Evolutionary conservation across 2,888 invertebrate genomes (phyloP).

Genomic region (Fragum fragum): DNA sequence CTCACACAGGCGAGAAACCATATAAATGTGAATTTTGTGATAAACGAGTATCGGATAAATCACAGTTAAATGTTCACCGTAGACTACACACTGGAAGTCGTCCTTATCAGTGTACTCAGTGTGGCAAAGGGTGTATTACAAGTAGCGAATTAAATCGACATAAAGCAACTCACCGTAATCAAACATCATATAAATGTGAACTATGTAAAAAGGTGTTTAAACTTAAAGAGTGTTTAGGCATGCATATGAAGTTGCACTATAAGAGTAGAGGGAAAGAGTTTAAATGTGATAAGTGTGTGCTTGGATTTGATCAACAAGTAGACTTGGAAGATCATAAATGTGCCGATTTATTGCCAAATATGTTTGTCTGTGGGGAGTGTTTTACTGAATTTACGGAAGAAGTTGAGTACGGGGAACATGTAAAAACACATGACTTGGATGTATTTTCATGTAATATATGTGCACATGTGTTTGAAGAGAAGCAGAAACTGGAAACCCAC

Average conservation of each 20-base stretch:
- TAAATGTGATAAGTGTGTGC: constrained; percentile 60
- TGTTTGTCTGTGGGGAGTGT: constrained; percentile 61
- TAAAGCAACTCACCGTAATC: constrained; percentile 34
- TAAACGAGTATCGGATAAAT: constrained; percentile 68
- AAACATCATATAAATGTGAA: constrained; percentile 41
- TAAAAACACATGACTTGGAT: constrained; percentile 55
- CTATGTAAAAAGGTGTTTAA: constrained; percentile 60
- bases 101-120: constrained; percentile 61
- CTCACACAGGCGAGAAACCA: constrained; percentile 66
- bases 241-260: constrained; percentile 68
- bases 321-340: constrained; percentile 55
- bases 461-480: constrained; percentile 58
- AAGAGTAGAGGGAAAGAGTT: constrained; percentile 46
- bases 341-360: constrained; percentile 29
- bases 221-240: constrained; percentile 58
- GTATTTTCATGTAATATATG: constrained; percentile 61
- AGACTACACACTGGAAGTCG: constrained; percentile 62
- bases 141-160: constrained; percentile 63
- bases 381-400: constrained; percentile 58
- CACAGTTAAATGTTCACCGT: constrained; percentile 64
- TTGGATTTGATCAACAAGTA: constrained; percentile 55
- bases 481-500: constrained; percentile 57
- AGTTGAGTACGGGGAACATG: constrained; percentile 58
- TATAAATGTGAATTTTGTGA: constrained; percentile 67
- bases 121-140: constrained; percentile 63